Conservation (phyloP, 2,113 vertebrate species). For the Oncorhynchus nerka region DNA sequence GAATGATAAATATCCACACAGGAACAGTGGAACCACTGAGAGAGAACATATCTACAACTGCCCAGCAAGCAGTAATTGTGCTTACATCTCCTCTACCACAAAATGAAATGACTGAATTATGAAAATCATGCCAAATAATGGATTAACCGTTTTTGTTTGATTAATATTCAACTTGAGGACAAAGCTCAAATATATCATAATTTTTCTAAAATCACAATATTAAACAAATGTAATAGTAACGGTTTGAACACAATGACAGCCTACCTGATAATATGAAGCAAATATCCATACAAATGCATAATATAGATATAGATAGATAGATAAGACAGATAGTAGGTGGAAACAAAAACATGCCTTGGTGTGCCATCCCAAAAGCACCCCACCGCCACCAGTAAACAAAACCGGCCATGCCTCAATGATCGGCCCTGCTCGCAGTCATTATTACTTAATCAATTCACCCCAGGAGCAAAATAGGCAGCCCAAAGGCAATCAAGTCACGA, state of each 20-base stretch:
- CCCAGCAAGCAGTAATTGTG: slow-evolving; percentile 6
- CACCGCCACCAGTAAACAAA: slow-evolving; percentile 64
- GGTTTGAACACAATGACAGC: not conserved
- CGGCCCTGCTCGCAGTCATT: slow-evolving; percentile 84
- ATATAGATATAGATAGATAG: too few relatives aligned
- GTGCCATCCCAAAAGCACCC: not conserved
- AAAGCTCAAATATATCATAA: not conserved
- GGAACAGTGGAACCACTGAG: not conserved
- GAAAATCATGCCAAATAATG: not conserved
- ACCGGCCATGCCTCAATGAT: slow-evolving; percentile 75
- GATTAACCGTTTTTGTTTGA: too few relatives aligned
- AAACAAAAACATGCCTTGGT: too few relatives aligned
- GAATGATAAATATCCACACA: slow-evolving; percentile 48
- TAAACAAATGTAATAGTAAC: not conserved
- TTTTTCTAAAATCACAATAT: not conserved
- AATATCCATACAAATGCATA: not conserved
- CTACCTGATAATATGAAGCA: not conserved
- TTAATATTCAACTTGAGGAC: too few relatives aligned
- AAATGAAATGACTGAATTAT: not conserved
- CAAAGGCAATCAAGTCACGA: slow-evolving; percentile 81
- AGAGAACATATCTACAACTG: slow-evolving; percentile 6
- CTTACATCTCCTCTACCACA: not conserved
- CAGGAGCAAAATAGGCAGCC: slow-evolving; percentile 79
- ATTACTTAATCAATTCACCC: slow-evolving; percentile 92
- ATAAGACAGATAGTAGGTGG: too few relatives aligned